Conservation (phyloP, 2,113 vertebrate species). For the Cavia aperea region DNA sequence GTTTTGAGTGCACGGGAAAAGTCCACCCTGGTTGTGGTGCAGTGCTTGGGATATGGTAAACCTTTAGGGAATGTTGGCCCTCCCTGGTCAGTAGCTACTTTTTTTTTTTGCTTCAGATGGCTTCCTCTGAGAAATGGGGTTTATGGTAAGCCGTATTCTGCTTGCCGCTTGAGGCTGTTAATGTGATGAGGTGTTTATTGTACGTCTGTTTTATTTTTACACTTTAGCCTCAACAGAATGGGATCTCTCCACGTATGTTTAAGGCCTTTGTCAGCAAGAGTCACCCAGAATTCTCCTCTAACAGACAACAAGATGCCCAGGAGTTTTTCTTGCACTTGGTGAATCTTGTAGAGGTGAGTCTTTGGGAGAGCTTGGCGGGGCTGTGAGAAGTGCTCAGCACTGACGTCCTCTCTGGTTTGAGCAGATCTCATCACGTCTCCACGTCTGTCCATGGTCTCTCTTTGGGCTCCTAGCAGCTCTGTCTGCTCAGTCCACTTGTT, state of each 20-base stretch:
- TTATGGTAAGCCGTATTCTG: background rate
- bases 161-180: background rate
- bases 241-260: conserved; percentile 92
- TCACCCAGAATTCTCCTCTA: conserved; percentile 94
- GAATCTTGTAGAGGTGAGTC: conserved; percentile 90
- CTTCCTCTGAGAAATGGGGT: background rate
- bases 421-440: fast-evolving
- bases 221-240: conserved; percentile 87
- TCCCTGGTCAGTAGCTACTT: background rate
- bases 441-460: fast-evolving
- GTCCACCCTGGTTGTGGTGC: background rate
- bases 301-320: conserved; percentile 93
- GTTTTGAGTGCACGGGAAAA: background rate
- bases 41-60: fast-evolving
- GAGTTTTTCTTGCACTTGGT: conserved; percentile 93
- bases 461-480: fast-evolving
- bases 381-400: background rate
- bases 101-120: background rate
- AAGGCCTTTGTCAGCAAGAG: conserved; percentile 92
- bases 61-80: fast-evolving
- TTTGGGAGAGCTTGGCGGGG: background rate
- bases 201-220: background rate
- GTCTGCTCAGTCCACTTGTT: background rate
- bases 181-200: too few relatives aligned
- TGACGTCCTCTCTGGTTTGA: too few relatives aligned